These are phyloP conservation scores for Merluccius polli DNA, from an alignment of 2,797 vertebrate species.

Conservation along the genomic window DNA sequence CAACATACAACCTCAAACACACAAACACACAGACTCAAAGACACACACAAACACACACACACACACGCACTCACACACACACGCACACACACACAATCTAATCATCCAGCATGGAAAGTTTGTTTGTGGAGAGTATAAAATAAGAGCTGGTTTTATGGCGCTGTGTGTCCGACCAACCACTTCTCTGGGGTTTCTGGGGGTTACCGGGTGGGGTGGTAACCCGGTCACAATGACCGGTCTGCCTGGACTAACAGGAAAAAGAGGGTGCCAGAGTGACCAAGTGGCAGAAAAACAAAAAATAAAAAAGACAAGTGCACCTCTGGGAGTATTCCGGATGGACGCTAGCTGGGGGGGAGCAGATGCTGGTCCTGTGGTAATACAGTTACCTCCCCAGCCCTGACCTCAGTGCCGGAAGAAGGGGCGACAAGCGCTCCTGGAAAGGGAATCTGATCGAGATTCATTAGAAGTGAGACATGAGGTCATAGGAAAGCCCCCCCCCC, in stretches of 20 bases:
- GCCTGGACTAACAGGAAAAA: conserved; percentile 37
- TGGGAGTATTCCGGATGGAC: conserved; percentile 48
- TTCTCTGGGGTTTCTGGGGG: not conserved
- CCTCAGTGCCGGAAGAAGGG: conserved; percentile 67
- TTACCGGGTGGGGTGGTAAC: not conserved
- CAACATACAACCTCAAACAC: too few relatives aligned
- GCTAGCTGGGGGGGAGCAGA: conserved; percentile 75
- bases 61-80: too few relatives aligned
- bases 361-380: conserved; percentile 70
- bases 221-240: conserved; percentile 16
- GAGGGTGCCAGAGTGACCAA: conserved; percentile 20
- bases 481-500: conserved; percentile 28
- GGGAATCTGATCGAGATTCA: conserved; percentile 67
- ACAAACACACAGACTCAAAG: too few relatives aligned
- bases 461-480: conserved; percentile 58
- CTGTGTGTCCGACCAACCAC: conserved; percentile 42
- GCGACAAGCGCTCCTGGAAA: conserved; percentile 60
- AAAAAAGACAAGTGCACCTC: conserved; percentile 47
- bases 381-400: conserved; percentile 62
- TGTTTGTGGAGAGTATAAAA: not conserved
- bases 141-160: not conserved
- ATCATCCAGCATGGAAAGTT: not conserved
- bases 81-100: too few relatives aligned
- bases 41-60: too few relatives aligned
- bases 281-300: conserved; percentile 21